Evolutionary conservation across 1,140 invertebrate genomes (phyloP).

Genomic region (Gryon sp.): DNA sequence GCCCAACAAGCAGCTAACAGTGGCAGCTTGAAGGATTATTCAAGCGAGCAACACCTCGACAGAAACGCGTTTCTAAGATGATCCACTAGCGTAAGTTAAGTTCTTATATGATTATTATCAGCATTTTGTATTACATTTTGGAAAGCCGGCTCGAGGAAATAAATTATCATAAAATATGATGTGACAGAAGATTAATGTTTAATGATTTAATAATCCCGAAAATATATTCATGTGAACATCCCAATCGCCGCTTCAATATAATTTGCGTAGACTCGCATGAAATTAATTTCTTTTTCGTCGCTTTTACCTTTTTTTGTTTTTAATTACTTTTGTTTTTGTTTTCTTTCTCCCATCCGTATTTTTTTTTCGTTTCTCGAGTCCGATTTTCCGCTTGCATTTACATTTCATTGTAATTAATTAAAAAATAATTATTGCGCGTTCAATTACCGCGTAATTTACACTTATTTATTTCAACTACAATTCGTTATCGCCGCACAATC

Average conservation of each 20-base stretch:
- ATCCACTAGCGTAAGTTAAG: slow-evolving; percentile 46
- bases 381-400: neutral
- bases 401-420: slow-evolving; percentile 18
- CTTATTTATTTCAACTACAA: slow-evolving; percentile 45
- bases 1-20: slow-evolving; percentile 59
- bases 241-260: slow-evolving; percentile 11
- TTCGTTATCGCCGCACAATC: slow-evolving; percentile 36
- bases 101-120: too few relatives aligned
- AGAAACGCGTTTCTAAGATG: slow-evolving; percentile 46
- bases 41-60: slow-evolving; percentile 56
- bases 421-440: slow-evolving; percentile 38
- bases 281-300: slow-evolving; percentile 3
- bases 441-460: slow-evolving; percentile 50
- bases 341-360: too few relatives aligned
- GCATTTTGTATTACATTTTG: slow-evolving; percentile 60
- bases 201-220: slow-evolving; percentile 57
- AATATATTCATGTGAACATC: slow-evolving; percentile 28
- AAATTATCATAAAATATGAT: slow-evolving; percentile 57
- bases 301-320: too few relatives aligned
- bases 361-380: too few relatives aligned
- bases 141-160: slow-evolving; percentile 50
- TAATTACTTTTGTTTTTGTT: too few relatives aligned
- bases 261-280: slow-evolving; percentile 1
- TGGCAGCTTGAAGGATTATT: slow-evolving; percentile 74
- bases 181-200: slow-evolving; percentile 60